Evolutionary conservation across 2,113 vertebrate genomes (phyloP), one percentile per base, ranked within the genome.

Genomic region (Callipepla squamata): DNA sequence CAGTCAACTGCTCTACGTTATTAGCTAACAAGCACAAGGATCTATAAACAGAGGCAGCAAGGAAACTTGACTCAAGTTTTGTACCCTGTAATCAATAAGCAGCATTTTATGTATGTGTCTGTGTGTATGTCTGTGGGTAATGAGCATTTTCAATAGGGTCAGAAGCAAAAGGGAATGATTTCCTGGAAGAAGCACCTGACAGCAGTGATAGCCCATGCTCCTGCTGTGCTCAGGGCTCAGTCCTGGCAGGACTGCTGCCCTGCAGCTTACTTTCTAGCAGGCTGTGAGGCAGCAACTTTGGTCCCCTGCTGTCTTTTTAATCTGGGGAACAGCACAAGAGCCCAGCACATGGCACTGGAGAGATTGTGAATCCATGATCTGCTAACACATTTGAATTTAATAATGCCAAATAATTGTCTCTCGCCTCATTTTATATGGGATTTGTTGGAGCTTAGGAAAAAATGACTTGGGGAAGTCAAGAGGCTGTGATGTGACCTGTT

Each of bases 101-200:
- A 11, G 25, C 22, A 17, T 4, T 18, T 61, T 36, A 4, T 26
- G 7, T 38, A 3, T 44, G 8, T 30, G 6, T 34, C 1, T 13
- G 1, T n/a, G 0, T 32, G 2, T 40, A 0, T 9, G 1, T 1
- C 0, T 28, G 6, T 58, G 12, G 15, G 8, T n/a, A 7, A 2
- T 0, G 19, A 51, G 19, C 0, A 0, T 57, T 79, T 76, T 11
- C 26, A 21, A 26, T 9, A 19, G 77, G 77, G 50, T 28, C 20
- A n/a, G 48, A 47, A 72, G 36, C n/a, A 30, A 59, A 72, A 42
- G 47, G 5, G 8, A 32, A 0, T 15, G 34, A 57, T 44, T 73
- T 55, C 9, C 59, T 76, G 34, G 4, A 2, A 30, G 66, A 51
- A 61, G 44, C 2, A 11, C 48, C 36, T 87, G 94, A 74, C 70